These are phyloP conservation scores for Diplolepis rosae DNA, from an alignment of 2,888 invertebrate genomes.

Conservation along the genomic window DNA sequence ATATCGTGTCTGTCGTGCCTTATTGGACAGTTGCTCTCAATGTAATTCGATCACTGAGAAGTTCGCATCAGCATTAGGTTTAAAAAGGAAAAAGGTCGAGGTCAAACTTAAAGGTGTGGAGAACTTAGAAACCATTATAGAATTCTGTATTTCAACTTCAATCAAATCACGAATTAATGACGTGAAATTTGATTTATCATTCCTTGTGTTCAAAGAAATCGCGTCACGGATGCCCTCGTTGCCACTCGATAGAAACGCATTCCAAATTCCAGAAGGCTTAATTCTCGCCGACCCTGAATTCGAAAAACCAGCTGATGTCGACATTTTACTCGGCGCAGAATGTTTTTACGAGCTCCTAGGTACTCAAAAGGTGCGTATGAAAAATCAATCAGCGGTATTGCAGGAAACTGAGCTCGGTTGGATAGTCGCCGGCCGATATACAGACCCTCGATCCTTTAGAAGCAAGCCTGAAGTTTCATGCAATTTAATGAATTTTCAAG, in stretches of 20 bases:
- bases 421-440: too few species aligned
- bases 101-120: too few species aligned
- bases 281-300: constrained; percentile 38
- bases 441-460: neutral
- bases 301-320: constrained; percentile 34
- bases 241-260: neutral
- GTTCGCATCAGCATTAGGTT: neutral
- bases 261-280: constrained; percentile 21
- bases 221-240: neutral
- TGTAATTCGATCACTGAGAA: neutral
- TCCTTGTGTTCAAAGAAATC: neutral
- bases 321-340: constrained; percentile 37
- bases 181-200: neutral
- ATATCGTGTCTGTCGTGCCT: too few species aligned
- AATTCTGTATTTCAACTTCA: neutral
- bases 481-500: neutral
- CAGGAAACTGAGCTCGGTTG: too few species aligned
- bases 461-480: neutral
- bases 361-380: constrained; percentile 32
- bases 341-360: constrained; percentile 31
- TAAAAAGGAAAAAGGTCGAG: neutral
- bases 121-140: neutral
- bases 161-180: neutral
- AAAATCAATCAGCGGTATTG: constrained; percentile 8
- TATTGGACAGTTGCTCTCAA: too few species aligned